These are phyloP conservation scores for Pemphredon lugubris DNA, from an alignment of 2,888 invertebrate genomes.

Conservation along the genomic window DNA sequence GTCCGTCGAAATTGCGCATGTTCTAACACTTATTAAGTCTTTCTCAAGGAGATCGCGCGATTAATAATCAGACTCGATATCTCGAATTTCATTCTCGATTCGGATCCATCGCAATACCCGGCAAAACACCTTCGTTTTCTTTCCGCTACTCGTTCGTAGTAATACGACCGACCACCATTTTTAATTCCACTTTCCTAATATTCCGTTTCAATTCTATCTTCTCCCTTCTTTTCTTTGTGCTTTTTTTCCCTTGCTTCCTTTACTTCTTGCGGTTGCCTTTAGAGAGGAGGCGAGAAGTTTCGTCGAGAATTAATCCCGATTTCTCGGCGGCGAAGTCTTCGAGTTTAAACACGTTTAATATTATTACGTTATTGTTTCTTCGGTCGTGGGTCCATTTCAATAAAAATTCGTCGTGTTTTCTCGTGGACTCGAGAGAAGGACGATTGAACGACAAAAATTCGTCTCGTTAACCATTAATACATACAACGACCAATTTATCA, in stretches of 20 bases:
- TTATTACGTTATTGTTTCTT: slow-evolving; percentile 12
- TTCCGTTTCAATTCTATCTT: too few species aligned
- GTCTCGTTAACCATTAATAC: slow-evolving; percentile 16
- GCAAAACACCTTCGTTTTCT: too few species aligned
- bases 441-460: slow-evolving; percentile 19
- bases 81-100: slow-evolving; percentile 26
- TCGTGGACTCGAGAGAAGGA: background rate
- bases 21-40: slow-evolving; percentile 56
- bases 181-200: background rate
- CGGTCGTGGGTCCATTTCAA: background rate
- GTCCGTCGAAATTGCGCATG: background rate
- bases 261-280: background rate
- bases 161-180: background rate
- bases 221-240: background rate
- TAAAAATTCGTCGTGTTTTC: background rate
- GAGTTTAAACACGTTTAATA: background rate
- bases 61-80: slow-evolving; percentile 28
- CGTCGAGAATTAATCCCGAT: background rate
- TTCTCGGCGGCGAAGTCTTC: background rate
- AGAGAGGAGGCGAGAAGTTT: too few species aligned
- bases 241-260: background rate
- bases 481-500: slow-evolving; percentile 53
- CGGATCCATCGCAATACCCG: slow-evolving; percentile 31
- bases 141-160: background rate
- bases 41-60: slow-evolving; percentile 57